Base-by-base conservation (phyloP, 2,113 vertebrate species). In the Tetraodon nigroviridis region DNA sequence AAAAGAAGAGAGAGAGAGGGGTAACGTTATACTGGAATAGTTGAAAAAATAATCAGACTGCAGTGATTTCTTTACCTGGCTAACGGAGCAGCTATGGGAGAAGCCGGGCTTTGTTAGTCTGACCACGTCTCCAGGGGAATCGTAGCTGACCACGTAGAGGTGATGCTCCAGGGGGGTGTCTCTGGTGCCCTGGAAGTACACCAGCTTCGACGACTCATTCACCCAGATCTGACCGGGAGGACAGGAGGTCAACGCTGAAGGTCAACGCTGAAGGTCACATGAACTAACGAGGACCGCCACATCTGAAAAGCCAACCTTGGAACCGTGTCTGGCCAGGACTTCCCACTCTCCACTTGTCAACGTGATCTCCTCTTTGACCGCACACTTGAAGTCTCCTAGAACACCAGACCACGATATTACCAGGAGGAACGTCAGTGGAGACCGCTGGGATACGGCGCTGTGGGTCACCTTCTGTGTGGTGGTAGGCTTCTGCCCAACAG, bases 121-220 rank as follows among this genome's bases (percentile, higher is more conserved):
- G 72, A 96, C 85, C 2, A 96, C 92, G 47, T 96, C 94, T 1
- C 94, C 92, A 0, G 94, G 92, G 0, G 62, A 77, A 24, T 94
- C 93, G 0, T 95, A 98, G 89, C 94, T 95, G 69, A 92, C 95
- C 21, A 94, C 94, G 0, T 98, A 98, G 29, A 98, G 93, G 77
- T 98, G 96, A 47, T 98, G 96, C 75, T 98, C 96, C 82, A 98
- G 75, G 0, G 96, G 94, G 2, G 96, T 96, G 89, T 98, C 96
- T 83, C 89, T 94, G 0, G 95, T 98, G 69, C 92, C 94, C 87
- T 98, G 96, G 88, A 98, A 98, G 58, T 94, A 98, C 66, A 96
- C 94, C 84, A 96, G 76, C 88, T 92, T 93, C 0, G 92, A 91
- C n/a, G 89, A 86, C 87, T 98, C 96, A 0, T 97, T 94, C 64